A percentile compares a stretch with the other conserved stretches of the same genome.
phyloP scores from a whole-genome alignment of 2,797 vertebrate species.

The Danio tinwini region DNA sequence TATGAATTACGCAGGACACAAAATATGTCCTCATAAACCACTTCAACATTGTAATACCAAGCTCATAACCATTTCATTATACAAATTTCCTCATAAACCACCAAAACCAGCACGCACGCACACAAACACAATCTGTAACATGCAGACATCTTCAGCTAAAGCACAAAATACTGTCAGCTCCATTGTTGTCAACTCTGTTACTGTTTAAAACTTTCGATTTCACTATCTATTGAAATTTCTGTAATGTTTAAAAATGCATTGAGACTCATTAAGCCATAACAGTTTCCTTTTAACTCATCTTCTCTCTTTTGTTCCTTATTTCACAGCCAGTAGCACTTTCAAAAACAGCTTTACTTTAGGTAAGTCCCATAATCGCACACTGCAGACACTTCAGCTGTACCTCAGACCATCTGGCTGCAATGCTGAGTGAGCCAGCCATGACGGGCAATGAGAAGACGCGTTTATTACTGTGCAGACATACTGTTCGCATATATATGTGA shows the following conservation, averaged over 20 bases:
- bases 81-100: no score
- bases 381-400: constrained; percentile 9
- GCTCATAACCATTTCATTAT: no score
- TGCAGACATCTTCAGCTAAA: no score
- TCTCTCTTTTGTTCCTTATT: constrained; percentile 41
- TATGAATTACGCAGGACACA: no score
- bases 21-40: no score
- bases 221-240: neutral
- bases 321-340: constrained; percentile 86
- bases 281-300: constrained; percentile 45
- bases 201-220: neutral
- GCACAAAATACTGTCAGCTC: no score
- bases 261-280: constrained; percentile 46
- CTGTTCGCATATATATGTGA: neutral
- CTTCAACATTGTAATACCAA: no score
- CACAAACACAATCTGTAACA: no score
- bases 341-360: constrained; percentile 89
- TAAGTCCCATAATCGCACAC: constrained; percentile 72
- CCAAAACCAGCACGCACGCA: no score
- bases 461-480: neutral
- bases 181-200: no score
- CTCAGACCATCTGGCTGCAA: constrained; percentile 11
- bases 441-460: neutral
- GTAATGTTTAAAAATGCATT: neutral
- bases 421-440: constrained; percentile 12